phyloP scores from a whole-genome alignment of 2,797 vertebrate genomes.

The Dryobates pubescens region DNA sequence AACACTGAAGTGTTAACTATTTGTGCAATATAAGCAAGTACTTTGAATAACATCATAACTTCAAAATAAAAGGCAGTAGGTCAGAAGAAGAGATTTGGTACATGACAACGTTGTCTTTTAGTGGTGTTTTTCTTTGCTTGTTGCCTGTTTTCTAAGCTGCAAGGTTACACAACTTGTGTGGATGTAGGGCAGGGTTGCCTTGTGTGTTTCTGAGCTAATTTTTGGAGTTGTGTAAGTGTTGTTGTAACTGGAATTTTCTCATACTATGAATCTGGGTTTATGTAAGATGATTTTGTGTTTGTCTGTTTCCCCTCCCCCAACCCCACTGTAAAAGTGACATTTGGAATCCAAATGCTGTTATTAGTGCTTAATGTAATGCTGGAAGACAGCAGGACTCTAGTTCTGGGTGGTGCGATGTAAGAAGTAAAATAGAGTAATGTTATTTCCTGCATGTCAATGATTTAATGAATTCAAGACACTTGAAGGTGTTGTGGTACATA shows the following conservation, averaged over 20 bases:
- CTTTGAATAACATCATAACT: neutral
- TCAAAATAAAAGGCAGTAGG: neutral
- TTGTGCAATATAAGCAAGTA: neutral
- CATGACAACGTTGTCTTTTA: neutral
- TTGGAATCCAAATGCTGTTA: neutral
- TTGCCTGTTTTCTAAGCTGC: constrained; percentile 2
- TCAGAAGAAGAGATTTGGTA: neutral
- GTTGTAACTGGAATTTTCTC: neutral
- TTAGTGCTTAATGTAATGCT: neutral
- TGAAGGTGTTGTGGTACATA: neutral
- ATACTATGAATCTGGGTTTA: neutral
- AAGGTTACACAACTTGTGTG: neutral
- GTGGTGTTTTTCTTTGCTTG: neutral
- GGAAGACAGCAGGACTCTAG: neutral
- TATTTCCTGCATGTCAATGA: neutral
- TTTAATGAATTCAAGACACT: neutral
- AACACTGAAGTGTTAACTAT: neutral
- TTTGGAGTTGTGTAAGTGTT: neutral
- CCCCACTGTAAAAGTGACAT: neutral
- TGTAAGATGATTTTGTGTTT: neutral
- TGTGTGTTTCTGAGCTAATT: neutral
- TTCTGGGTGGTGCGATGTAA: neutral
- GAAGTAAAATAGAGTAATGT: neutral
- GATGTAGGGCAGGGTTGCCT: neutral
- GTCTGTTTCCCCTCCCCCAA: neutral